A percentile compares a stretch with the other conserved stretches of the same genome.
Evolutionary conservation across 2,113 vertebrate species (phyloP).

Genomic region (Tonatia bakeri): DNA sequence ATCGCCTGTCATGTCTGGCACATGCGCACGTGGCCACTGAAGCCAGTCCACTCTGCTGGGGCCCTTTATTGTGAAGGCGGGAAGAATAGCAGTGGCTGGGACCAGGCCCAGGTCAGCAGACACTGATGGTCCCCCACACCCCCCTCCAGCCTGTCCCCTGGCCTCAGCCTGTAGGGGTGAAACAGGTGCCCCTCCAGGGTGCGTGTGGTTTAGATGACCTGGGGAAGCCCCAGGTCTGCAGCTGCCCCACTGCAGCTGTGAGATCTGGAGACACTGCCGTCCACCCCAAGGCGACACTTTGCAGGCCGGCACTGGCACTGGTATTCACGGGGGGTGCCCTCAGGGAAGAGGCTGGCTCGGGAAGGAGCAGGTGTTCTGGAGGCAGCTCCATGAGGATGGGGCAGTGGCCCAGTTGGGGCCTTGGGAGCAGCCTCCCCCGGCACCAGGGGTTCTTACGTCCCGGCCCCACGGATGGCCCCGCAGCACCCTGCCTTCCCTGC

Average conservation of each 20-base stretch:
- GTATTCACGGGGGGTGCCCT: neutral
- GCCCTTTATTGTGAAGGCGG: neutral
- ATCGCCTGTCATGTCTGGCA: neutral
- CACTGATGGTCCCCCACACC: neutral
- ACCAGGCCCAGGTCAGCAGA: neutral
- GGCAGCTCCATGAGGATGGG: neutral
- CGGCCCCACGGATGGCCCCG: neutral
- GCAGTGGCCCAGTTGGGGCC: neutral
- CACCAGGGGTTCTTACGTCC: neutral
- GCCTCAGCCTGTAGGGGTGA: neutral
- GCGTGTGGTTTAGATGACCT: neutral
- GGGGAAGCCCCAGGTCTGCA: neutral
- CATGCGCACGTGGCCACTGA: neutral
- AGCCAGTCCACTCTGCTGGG: neutral
- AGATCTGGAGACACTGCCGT: neutral
- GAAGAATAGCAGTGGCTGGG: neutral
- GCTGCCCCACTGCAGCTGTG: neutral
- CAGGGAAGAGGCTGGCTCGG: neutral
- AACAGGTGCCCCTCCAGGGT: neutral
- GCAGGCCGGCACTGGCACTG: neutral
- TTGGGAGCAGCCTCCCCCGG: neutral
- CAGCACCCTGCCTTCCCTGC: neutral
- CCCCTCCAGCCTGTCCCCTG: too few species aligned
- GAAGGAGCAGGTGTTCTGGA: neutral
- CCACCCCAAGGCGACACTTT: neutral